Percentiles rank a stretch among this genome's conserved stretches.
Evolutionary conservation across 1,140 invertebrate species (phyloP).

Genomic region (Thaumetopoea pityocampa): DNA sequence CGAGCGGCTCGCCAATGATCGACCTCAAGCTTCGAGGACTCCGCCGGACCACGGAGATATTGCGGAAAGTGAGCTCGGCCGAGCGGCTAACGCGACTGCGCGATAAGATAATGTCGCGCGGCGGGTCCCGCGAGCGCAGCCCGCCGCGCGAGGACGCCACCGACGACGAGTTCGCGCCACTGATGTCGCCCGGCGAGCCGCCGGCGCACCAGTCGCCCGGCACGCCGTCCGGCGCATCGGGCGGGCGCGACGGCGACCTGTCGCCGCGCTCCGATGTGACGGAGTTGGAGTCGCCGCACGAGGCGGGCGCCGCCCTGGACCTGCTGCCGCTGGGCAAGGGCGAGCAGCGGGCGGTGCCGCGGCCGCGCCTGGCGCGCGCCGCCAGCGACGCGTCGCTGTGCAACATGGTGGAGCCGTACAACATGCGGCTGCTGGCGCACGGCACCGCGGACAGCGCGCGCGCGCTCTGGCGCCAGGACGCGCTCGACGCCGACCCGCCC

Average conservation of each 20-base stretch:
- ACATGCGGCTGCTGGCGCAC: constrained; percentile 56
- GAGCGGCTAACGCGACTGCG: constrained; percentile 56
- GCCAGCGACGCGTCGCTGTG: constrained; percentile 42
- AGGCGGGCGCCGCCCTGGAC: constrained; percentile 39
- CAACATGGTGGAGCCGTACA: constrained; percentile 64
- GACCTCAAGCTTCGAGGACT: constrained; percentile 41
- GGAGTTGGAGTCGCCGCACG: constrained; percentile 48
- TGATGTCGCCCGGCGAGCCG: constrained; percentile 57
- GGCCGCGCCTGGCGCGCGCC: constrained; percentile 12
- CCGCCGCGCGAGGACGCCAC: constrained; percentile 52
- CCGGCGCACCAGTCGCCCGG: constrained; percentile 5
- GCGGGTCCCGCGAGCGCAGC: constrained; percentile 43
- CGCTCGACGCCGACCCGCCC: constrained; percentile 60
- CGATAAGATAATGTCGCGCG: constrained; percentile 58
- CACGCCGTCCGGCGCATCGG: constrained; percentile 10
- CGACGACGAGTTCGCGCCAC: constrained; percentile 80
- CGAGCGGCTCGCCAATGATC: constrained; percentile 29
- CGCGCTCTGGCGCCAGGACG: constrained; percentile 66
- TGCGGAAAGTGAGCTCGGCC: constrained; percentile 50
- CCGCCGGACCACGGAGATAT: constrained; percentile 44
- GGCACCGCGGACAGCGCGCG: constrained; percentile 44
- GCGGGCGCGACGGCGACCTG: constrained; percentile 27
- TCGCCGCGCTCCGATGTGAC: constrained; percentile 54
- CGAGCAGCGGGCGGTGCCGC: constrained; percentile 30
- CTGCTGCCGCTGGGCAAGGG: constrained; percentile 50